phyloP scores from a whole-genome alignment of 2,888 invertebrate genomes.

The Ligdia adustata region DNA sequence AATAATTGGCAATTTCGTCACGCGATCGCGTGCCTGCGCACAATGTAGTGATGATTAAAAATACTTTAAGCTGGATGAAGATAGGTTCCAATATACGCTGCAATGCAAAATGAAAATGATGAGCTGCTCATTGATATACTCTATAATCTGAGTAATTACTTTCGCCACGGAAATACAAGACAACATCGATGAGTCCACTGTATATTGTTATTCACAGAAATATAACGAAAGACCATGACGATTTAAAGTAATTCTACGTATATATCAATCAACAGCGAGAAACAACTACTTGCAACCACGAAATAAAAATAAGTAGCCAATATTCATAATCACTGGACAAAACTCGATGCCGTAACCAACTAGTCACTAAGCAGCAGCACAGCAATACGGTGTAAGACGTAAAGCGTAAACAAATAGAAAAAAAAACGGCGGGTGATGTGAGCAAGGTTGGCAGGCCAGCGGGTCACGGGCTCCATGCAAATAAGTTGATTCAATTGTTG shows the following conservation, averaged over 20 bases:
- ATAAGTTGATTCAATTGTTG: conserved; percentile 66
- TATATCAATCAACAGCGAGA: too few species aligned
- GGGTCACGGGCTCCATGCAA: conserved; percentile 76
- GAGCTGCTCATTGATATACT: not conserved
- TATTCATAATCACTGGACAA: conserved; percentile 8
- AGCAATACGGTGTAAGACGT: conserved; percentile 28
- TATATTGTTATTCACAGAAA: too few species aligned
- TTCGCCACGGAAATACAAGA: too few species aligned
- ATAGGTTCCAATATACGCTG: conserved; percentile 7
- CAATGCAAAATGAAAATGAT: not conserved
- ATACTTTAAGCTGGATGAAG: conserved; percentile 20
- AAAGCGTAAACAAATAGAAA: conserved; percentile 43
- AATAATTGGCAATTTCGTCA: conserved; percentile 55
- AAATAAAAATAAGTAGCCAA: too few species aligned
- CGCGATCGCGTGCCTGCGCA: conserved; percentile 57
- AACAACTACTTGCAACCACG: too few species aligned
- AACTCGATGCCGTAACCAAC: conserved; percentile 35
- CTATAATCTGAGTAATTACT: too few species aligned
- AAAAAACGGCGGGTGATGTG: conserved; percentile 47
- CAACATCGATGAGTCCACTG: too few species aligned
- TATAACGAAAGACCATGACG: too few species aligned
- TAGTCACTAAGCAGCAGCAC: conserved; percentile 6
- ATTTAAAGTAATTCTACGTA: too few species aligned
- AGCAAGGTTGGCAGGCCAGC: conserved; percentile 60
- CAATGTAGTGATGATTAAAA: conserved; percentile 18